Percentiles rank a stretch among this genome's conserved stretches.
Evolutionary conservation across 2,113 vertebrate genomes (phyloP).

Genomic region (Urocynchramus pylzowi): DNA sequence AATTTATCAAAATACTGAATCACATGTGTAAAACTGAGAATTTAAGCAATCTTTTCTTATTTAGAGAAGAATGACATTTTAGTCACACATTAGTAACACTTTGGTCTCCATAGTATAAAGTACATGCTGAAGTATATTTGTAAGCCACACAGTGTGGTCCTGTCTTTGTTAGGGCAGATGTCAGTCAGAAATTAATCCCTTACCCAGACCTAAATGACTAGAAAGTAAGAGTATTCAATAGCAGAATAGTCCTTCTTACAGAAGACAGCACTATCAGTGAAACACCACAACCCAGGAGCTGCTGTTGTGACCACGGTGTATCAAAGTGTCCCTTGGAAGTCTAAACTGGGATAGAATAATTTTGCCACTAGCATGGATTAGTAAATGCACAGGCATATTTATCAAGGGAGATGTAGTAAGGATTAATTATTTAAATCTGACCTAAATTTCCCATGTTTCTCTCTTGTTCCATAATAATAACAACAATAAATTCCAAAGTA

Average conservation of each 20-base stretch:
- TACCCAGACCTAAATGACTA: background rate
- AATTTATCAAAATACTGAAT: background rate
- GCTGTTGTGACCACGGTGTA: background rate
- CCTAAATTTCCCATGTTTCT: background rate
- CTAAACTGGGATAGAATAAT: background rate
- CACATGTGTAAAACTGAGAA: background rate
- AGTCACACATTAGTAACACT: background rate
- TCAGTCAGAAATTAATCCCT: background rate
- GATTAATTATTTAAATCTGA: slow-evolving; percentile 27
- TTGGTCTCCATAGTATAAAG: background rate
- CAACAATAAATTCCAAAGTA: background rate
- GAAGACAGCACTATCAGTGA: background rate
- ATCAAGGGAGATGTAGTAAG: background rate
- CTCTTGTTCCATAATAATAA: background rate
- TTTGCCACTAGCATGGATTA: background rate
- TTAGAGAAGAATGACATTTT: background rate
- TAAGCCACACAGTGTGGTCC: background rate
- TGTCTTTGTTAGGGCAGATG: background rate
- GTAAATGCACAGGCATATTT: background rate
- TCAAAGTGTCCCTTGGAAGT: background rate
- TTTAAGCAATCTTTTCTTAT: background rate
- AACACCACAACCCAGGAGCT: background rate
- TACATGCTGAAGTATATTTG: background rate
- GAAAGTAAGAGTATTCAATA: background rate
- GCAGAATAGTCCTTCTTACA: background rate